Base-by-base conservation (phyloP, 2,888 invertebrate species). In the Morinoia aosen region DNA sequence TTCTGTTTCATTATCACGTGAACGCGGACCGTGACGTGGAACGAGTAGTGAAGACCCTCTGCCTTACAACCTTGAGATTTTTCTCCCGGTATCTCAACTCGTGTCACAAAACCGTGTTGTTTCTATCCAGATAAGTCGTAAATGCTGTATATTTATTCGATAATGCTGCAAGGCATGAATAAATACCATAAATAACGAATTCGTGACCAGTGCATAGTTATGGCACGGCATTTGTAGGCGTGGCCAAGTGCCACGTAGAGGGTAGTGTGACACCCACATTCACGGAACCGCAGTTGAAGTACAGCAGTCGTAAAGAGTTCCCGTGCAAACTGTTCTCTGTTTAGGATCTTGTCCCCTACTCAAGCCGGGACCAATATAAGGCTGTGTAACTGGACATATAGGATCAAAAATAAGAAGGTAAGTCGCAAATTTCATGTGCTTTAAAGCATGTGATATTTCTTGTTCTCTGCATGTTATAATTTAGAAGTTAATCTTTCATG, bases 11-110 rank as follows among this genome's bases (percentile, higher is more conserved):
- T 25, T 19, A 10, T 76, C 76, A 33, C 76, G 19, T 76, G 76
- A 76, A 76, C 76, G 76, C 76, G 76, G 25, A 33, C 76, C 76
- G 76, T 76, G 76, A 76, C 76, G 76, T 76, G 76, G 76, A 76
- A 76, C 25, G 33, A 76, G 76, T 76, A 33, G 76, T 76, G 25
- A 76, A 76, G 25, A 33, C 76, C 76, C 76, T 76, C 76, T 61
- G 19, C 61, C 61, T 19, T 61, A 76, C 33, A 76, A 76, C 76
- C 76, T 76, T 76, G 76, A 76, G 76, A 76, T 25, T 76, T 76
- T 76, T 16, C 33, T 76, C 76, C 8, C 25, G 33, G 16, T 76
- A 76, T 33, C 25, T 76, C 25, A 10, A 76, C 76, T 33, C 76
- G 7, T 76, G 10, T 33, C 2, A 33, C 76, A 76, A 33, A 76